A percentile compares a stretch with the other conserved stretches of the same genome.
Conservation (phyloP, 37 sponge, comb jelly and placozoan genomes). For the Agelas oroides region DNA sequence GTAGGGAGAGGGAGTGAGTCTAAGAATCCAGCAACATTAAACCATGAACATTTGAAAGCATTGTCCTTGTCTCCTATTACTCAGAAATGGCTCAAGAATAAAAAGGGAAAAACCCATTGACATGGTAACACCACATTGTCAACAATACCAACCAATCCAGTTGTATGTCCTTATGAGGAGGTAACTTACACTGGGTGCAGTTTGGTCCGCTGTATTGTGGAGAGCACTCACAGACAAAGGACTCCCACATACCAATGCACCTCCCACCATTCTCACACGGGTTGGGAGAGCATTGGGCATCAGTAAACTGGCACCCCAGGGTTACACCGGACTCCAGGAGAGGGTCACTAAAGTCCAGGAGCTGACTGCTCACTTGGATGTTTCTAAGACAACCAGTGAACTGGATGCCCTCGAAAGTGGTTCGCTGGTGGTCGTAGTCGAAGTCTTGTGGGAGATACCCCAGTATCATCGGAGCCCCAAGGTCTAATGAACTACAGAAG, state of each 20-base stretch:
- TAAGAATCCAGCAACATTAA: no score
- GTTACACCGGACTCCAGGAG: conserved; percentile 6
- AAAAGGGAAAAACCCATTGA: no score
- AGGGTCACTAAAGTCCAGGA: conserved; percentile 59
- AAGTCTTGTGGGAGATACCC: conserved; percentile 19
- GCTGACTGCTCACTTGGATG: conserved; percentile 35
- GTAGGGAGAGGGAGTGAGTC: no score
- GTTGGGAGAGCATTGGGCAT: conserved; percentile 33
- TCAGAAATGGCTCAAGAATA: not conserved
- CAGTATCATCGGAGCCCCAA: conserved; percentile 61
- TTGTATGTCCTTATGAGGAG: no score
- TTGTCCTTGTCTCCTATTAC: no score
- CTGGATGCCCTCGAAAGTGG: not conserved
- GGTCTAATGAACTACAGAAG: conserved; percentile 56
- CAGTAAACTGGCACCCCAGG: conserved; percentile 5
- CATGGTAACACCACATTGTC: no score
- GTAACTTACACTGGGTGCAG: conserved; percentile 62
- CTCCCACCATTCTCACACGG: conserved; percentile 66
- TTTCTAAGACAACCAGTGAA: conserved; percentile 72
- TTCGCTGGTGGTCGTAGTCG: conserved; percentile 5
- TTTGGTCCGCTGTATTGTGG: conserved; percentile 44
- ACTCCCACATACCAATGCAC: conserved; percentile 56
- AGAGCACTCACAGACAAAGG: conserved; percentile 45
- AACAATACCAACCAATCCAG: no score
- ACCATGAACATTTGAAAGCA: no score